These are phyloP conservation scores for Pyrochroa serraticornis DNA, from an alignment of 2,888 invertebrate species.

Conservation along the genomic window DNA sequence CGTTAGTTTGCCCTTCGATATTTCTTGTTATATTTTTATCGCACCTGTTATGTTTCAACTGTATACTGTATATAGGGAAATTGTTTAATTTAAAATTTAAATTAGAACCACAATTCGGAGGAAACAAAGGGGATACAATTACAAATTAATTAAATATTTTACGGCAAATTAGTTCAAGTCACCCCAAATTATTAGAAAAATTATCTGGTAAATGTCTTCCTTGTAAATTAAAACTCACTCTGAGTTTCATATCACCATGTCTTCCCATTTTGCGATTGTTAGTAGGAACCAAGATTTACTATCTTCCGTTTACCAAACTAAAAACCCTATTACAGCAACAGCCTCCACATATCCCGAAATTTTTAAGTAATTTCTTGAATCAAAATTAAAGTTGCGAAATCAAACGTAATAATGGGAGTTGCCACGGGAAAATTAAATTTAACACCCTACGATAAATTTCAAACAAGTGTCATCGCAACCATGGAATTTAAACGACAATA, in stretches of 20 bases:
- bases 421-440: not conserved
- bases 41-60: conserved; percentile 33
- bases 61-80: conserved; percentile 29
- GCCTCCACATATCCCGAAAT: not conserved
- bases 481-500: conserved; percentile 31
- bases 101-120: conserved; percentile 30
- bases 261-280: conserved; percentile 40
- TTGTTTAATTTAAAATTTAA: conserved; percentile 26
- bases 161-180: conserved; percentile 22
- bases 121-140: conserved; percentile 38
- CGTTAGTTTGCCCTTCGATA: conserved; percentile 30
- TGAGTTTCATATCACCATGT: conserved; percentile 50
- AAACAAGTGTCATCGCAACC: conserved; percentile 11
- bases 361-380: not conserved
- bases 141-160: conserved; percentile 31
- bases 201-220: conserved; percentile 48
- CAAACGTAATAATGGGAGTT: not conserved
- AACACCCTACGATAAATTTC: not conserved
- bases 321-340: not conserved
- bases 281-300: conserved; percentile 6
- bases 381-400: not conserved
- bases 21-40: conserved; percentile 34
- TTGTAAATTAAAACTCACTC: conserved; percentile 43
- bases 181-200: conserved; percentile 32
- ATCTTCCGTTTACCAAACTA: not conserved